Evolutionary conservation across 2,797 vertebrate species (phyloP), one percentile per base, ranked within the genome.

Genomic region (Agapornis canus): DNA sequence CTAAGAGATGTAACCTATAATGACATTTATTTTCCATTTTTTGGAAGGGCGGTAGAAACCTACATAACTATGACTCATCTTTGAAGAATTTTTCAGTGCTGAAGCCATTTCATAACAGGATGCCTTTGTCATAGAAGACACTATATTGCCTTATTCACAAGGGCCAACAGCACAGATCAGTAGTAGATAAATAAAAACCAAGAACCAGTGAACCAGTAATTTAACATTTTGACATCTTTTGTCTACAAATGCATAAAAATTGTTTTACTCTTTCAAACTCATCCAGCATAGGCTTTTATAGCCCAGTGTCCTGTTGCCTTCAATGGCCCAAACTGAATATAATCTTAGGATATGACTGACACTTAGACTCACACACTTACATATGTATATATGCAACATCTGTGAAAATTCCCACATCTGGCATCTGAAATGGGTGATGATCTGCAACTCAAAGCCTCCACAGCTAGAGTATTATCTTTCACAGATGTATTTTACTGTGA

Each of bases 41-140:
- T 91, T 42, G 20, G 40, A 91, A 82, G 82, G 76, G 82, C 32
- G 86, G 87, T 54, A 96, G 88, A 94, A 95, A 93, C 78, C 85
- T 82, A 82, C 87, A 84, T 60, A 93, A 43, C 32, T 68, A 37
- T 68, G 75, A 56, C 52, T 82, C 21, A 42, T 51, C 54, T 79
- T 70, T 73, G 32, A 78, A 69, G 37, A 92, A 52, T 17, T 86
- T 79, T 82, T 81, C 40, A 21, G 29, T 61, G 51, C 11, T 75
- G 42, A 69, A 94, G 37, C 37, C 29, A 26, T 87, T 85, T 64
- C 54, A 35, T 64, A 79, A 19, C 60, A 63, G 27, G 14, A 32
- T 65, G 10, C 17, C 9, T 48, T 82, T 82, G 56, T 48, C n/a
- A 60, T 2, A 37, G 61, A 69, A 77, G 29, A 37, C 15, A 65